Conservation (phyloP, 2,113 vertebrate genomes). For the Myrmecobius fasciatus region DNA sequence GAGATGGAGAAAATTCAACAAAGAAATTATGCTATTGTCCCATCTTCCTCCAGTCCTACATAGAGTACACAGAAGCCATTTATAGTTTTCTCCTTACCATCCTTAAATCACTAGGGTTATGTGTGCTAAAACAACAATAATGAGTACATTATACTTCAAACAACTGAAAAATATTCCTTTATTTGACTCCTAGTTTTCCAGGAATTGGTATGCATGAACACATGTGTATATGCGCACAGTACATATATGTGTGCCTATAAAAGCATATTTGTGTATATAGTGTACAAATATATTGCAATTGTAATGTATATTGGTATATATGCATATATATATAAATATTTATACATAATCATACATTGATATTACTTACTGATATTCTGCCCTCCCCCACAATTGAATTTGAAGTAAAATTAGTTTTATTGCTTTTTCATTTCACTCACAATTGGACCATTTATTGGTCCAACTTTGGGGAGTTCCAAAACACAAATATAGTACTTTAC, state of each 20-base stretch:
- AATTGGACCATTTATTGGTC: conserved; percentile 39
- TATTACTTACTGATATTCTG: background rate
- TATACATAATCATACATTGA: background rate
- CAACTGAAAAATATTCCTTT: background rate
- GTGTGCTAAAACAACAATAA: background rate
- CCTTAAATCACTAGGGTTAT: background rate
- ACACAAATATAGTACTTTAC: conserved; percentile 57
- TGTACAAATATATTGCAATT: background rate
- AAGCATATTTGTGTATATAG: background rate
- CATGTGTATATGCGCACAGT: too few relatives aligned
- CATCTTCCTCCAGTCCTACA: background rate
- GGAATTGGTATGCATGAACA: background rate
- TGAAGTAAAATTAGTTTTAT: conserved; percentile 51
- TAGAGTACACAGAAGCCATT: background rate
- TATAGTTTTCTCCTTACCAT: background rate
- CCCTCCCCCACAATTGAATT: conserved; percentile 6
- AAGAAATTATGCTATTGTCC: background rate
- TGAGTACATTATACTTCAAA: background rate
- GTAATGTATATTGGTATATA: background rate
- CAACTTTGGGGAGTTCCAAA: conserved; percentile 50
- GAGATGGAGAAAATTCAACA: background rate
- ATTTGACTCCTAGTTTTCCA: background rate
- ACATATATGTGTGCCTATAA: too few relatives aligned
- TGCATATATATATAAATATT: background rate
- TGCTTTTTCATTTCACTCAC: conserved; percentile 57